phyloP scores from a whole-genome alignment of 2,888 invertebrate genomes.

The Sericinus montela region DNA sequence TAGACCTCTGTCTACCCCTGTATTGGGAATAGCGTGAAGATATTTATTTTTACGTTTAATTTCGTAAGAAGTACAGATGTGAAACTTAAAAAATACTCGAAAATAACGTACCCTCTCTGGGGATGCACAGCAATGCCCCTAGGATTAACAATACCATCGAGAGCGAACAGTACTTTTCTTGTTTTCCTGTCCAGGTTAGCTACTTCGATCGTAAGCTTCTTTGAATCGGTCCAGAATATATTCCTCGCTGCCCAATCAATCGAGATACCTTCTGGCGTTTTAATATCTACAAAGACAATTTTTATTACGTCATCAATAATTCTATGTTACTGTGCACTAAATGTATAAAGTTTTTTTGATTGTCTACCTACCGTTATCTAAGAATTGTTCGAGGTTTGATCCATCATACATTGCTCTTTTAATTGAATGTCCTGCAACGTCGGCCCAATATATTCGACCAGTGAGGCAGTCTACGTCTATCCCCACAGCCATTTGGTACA shows the following conservation, averaged over 20 bases:
- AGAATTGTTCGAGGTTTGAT: conserved; percentile 81
- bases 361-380: conserved; percentile 45
- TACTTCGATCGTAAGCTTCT: conserved; percentile 92
- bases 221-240: conserved; percentile 98
- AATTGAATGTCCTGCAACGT: conserved; percentile 89
- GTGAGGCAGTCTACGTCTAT: conserved; percentile 94
- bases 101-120: conserved; percentile 86
- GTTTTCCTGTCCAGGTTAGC: conserved; percentile 89
- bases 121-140: conserved; percentile 97
- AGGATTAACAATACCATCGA: conserved; percentile 90
- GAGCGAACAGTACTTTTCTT: conserved; percentile 85
- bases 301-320: too few species aligned
- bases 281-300: conserved; percentile 84
- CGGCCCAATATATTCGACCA: conserved; percentile 95
- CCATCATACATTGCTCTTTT: conserved; percentile 89
- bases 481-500: conserved; percentile 91
- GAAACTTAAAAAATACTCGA: too few species aligned
- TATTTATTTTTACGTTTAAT: too few species aligned
- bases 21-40: too few species aligned
- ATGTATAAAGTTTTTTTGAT: neutral
- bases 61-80: too few species aligned
- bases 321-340: neutral
- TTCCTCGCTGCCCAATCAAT: conserved; percentile 96
- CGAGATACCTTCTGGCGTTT: conserved; percentile 95
- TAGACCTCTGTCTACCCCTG: too few species aligned